Percentiles rank a stretch among this genome's conserved stretches.
Evolutionary conservation across 2,888 invertebrate genomes (phyloP).

Genomic region (Cephalotes varians): DNA sequence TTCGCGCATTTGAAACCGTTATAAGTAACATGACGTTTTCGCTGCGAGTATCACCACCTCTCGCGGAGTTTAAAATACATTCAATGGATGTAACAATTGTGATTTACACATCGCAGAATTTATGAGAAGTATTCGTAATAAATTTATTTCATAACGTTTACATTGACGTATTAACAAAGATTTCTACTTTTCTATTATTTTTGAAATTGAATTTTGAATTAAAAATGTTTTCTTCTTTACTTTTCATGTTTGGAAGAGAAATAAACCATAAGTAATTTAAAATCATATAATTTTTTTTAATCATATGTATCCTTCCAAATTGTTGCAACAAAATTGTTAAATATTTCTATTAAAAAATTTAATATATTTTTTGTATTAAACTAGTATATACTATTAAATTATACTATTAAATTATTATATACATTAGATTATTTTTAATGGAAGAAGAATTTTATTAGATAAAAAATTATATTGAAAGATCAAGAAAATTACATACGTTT

Average conservation of each 20-base stretch:
- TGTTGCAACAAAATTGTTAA: neutral
- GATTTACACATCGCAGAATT: neutral
- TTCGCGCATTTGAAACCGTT: conserved; percentile 26
- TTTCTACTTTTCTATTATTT: neutral
- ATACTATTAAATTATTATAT: too few species aligned
- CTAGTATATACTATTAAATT: neutral
- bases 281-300: neutral
- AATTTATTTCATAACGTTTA: neutral
- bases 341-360: too few species aligned
- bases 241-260: neutral
- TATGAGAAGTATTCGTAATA: neutral
- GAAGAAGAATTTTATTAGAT: neutral
- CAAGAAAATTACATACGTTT: neutral
- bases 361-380: neutral
- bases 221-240: neutral
- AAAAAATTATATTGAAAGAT: neutral
- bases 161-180: neutral
- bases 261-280: neutral
- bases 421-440: neutral
- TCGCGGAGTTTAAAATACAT: conserved; percentile 11
- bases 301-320: neutral
- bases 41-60: conserved; percentile 5
- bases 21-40: conserved; percentile 42
- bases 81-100: neutral
- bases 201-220: neutral